Evolutionary conservation across 2,797 vertebrate genomes (phyloP).

Genomic region (Centroberyx gerrardi): DNA sequence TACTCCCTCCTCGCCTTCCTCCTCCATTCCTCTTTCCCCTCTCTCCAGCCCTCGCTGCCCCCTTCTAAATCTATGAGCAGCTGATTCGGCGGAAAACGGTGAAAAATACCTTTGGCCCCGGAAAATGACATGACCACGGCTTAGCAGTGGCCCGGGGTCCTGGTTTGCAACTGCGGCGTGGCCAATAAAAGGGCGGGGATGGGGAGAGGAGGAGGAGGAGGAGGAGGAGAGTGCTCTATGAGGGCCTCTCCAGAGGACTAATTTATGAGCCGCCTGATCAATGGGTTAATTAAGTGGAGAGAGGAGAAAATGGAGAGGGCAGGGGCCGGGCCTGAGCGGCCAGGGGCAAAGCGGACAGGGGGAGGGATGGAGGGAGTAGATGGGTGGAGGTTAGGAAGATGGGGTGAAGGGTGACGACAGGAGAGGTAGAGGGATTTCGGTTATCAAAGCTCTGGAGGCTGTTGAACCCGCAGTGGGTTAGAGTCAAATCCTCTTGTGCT

Average conservation of each 20-base stretch:
- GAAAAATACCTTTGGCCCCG: conserved; percentile 57
- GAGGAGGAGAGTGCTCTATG: conserved; percentile 49
- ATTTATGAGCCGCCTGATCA: conserved; percentile 83
- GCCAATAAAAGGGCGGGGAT: conserved; percentile 34
- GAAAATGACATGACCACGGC: conserved; percentile 53
- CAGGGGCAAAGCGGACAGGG: conserved; percentile 30
- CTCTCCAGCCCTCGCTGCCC: conserved; percentile 7
- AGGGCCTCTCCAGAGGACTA: conserved; percentile 72
- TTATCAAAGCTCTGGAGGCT: conserved; percentile 22
- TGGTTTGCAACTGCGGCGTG: conserved; percentile 36
- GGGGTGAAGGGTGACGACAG: not conserved
- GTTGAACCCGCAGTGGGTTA: not conserved
- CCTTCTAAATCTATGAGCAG: conserved; percentile 22
- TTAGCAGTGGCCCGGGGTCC: conserved; percentile 15
- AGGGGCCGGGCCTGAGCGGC: conserved; percentile 29
- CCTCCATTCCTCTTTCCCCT: conserved; percentile 42
- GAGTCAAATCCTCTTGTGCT: conserved; percentile 13
- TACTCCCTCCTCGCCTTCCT: conserved; percentile 38
- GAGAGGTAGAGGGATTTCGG: conserved; percentile 30
- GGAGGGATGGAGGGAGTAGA: conserved; percentile 21
- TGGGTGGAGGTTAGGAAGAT: conserved; percentile 32
- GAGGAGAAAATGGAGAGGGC: conserved; percentile 66
- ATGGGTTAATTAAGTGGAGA: conserved; percentile 85
- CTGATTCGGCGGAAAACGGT: conserved; percentile 40
- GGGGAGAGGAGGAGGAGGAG: conserved; percentile 23